phyloP scores from a whole-genome alignment of 2,888 invertebrate genomes.

The Drosophila subsilvestris region DNA sequence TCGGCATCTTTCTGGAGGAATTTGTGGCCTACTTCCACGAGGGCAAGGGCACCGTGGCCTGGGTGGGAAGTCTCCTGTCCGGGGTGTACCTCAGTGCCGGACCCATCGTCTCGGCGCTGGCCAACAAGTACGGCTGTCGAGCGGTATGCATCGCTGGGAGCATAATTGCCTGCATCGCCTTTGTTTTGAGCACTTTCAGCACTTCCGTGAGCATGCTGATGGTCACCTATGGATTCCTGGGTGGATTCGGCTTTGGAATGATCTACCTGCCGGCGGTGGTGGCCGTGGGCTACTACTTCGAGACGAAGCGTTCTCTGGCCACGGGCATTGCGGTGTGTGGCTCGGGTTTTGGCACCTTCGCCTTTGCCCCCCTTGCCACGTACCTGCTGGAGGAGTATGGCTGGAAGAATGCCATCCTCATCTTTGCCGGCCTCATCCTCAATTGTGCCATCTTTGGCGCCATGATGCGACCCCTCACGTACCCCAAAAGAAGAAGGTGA shows the following conservation, averaged over 20 bases:
- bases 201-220: constrained; percentile 94
- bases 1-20: constrained; percentile 95
- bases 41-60: constrained; percentile 94
- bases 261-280: constrained; percentile 98
- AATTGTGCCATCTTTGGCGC: constrained; percentile 95
- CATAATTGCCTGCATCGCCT: constrained; percentile 92
- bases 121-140: constrained; percentile 98
- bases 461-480: constrained; percentile 84
- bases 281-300: constrained; percentile 98
- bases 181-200: constrained; percentile 94
- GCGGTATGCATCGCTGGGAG: constrained; percentile 97
- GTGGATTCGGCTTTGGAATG: constrained; percentile 96
- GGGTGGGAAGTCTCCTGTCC: constrained; percentile 97
- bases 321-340: constrained; percentile 98
- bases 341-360: constrained; percentile 97
- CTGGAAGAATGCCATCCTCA: constrained; percentile 96
- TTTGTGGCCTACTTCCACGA: constrained; percentile 92
- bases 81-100: constrained; percentile 98
- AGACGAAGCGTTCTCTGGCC: constrained; percentile 96
- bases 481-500: constrained; percentile 85
- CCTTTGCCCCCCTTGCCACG: constrained; percentile 95
- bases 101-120: constrained; percentile 97
- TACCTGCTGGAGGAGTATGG: constrained; percentile 90
- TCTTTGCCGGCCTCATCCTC: constrained; percentile 95
- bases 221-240: constrained; percentile 95